Conservation (phyloP, 2,888 invertebrate genomes). For the Papilio demoleus region DNA sequence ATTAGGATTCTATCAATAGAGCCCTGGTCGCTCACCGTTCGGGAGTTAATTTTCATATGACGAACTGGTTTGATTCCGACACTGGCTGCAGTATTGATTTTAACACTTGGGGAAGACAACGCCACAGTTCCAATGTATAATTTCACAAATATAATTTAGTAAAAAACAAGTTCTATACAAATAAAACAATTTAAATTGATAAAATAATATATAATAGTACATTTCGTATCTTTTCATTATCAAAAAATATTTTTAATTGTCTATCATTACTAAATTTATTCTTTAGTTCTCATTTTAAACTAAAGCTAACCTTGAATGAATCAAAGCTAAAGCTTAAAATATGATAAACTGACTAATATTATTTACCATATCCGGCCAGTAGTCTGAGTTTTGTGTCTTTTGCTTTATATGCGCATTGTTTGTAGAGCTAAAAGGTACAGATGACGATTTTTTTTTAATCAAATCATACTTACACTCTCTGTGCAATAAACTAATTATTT, state of each 20-base stretch:
- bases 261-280: too few relatives aligned
- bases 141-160: too few relatives aligned
- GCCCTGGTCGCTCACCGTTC: neutral
- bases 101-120: neutral
- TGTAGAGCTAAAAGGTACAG: neutral
- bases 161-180: too few relatives aligned
- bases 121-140: too few relatives aligned
- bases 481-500: too few relatives aligned
- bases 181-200: too few relatives aligned
- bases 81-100: neutral
- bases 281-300: too few relatives aligned
- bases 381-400: conserved; percentile 24
- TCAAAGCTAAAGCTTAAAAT: conserved; percentile 16
- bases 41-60: conserved; percentile 7
- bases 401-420: conserved; percentile 15
- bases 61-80: conserved; percentile 1
- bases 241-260: too few relatives aligned
- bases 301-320: conserved; percentile 18
- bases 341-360: conserved; percentile 15
- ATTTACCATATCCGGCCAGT: conserved; percentile 22
- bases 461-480: too few relatives aligned
- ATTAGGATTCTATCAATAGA: conserved; percentile 11
- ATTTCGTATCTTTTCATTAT: too few relatives aligned
- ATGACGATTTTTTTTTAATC: too few relatives aligned
- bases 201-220: too few relatives aligned